Conservation (phyloP, 2,113 vertebrate genomes). For the Cebidichthys violaceus region DNA sequence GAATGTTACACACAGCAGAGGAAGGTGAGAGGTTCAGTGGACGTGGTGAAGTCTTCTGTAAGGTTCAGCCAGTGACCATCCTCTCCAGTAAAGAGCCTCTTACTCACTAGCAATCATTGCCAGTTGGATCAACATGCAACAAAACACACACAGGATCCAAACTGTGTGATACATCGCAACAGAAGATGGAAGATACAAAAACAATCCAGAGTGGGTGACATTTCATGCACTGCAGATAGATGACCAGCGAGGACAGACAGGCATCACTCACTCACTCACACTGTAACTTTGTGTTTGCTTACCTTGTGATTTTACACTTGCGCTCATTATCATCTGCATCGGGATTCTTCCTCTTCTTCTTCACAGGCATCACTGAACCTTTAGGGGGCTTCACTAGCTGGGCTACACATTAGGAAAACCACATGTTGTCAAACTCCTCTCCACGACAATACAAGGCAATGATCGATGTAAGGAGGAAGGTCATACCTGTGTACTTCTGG, state of each 20-base stretch:
- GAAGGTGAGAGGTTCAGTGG: no score
- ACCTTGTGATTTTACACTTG: constrained; percentile 93
- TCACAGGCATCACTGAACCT: constrained; percentile 89
- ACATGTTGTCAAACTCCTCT: neutral
- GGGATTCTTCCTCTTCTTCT: constrained; percentile 94
- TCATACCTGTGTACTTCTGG: constrained; percentile 74
- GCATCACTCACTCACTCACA: neutral
- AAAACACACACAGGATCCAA: neutral
- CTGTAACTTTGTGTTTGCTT: constrained; percentile 17
- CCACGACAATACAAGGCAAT: neutral
- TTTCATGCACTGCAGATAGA: neutral
- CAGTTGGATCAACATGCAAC: neutral
- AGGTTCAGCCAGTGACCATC: neutral
- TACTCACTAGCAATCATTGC: neutral
- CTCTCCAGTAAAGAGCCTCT: neutral
- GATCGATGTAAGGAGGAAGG: neutral
- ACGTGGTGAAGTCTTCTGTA: no score
- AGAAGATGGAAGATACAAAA: neutral
- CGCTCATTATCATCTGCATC: constrained; percentile 86
- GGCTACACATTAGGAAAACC: constrained; percentile 36
- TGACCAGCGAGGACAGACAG: neutral
- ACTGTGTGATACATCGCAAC: neutral
- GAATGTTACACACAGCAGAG: no score
- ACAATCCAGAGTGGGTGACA: neutral
- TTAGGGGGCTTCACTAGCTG: constrained; percentile 66